Conservation (phyloP, 2,113 vertebrate species). For the Microcebus tavaratra region DNA sequence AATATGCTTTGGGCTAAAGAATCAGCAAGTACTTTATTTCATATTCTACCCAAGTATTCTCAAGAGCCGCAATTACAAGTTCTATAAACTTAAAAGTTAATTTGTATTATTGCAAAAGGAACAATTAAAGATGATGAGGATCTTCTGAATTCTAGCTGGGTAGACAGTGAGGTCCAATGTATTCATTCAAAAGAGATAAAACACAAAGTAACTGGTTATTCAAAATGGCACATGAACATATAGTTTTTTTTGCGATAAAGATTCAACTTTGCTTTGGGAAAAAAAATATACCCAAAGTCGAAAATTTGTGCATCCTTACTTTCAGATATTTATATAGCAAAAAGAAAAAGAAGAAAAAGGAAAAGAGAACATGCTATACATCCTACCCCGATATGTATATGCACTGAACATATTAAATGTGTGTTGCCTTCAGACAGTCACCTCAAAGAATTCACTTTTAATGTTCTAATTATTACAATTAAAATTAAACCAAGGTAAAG, state of each 20-base stretch:
- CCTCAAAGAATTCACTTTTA: neutral
- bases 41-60: constrained; percentile 39
- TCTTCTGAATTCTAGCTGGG: neutral
- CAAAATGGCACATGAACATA: neutral
- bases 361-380: neutral
- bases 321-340: neutral
- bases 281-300: neutral
- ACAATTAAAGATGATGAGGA: neutral
- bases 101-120: constrained; percentile 64
- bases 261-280: constrained; percentile 22
- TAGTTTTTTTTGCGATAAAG: neutral
- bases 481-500: neutral
- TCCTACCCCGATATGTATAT: neutral
- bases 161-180: neutral
- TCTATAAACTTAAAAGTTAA: constrained; percentile 40
- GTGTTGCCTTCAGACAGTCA: neutral
- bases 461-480: neutral
- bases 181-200: constrained; percentile 7
- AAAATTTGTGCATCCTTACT: neutral
- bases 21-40: neutral
- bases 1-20: neutral
- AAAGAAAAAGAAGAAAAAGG: neutral
- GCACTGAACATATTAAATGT: neutral
- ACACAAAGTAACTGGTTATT: neutral
- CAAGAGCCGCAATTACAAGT: neutral